Percentiles rank a stretch among this genome's conserved stretches.
These are phyloP conservation scores for Platyura marginata DNA, from an alignment of 1,140 invertebrate species.

Conservation along the genomic window DNA sequence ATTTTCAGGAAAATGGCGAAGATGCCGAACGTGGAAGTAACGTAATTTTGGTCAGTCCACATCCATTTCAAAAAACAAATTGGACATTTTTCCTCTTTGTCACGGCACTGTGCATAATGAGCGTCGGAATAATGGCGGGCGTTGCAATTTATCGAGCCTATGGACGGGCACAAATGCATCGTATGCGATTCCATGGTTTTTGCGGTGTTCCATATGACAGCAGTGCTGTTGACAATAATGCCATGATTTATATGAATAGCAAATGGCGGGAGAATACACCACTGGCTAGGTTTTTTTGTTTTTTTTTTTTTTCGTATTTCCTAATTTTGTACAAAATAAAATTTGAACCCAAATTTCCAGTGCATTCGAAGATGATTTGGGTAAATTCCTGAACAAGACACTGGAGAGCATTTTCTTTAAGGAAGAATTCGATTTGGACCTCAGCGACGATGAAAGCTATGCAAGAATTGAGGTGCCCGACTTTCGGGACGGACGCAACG, in stretches of 20 bases:
- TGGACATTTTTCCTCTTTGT: constrained; percentile 53
- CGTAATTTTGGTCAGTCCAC: constrained; percentile 27
- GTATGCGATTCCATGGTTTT: constrained; percentile 40
- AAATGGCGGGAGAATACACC: too few species aligned
- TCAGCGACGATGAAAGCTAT: constrained; percentile 39
- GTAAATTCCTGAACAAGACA: too few species aligned
- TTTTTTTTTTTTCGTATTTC: too few species aligned
- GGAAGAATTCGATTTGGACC: constrained; percentile 58
- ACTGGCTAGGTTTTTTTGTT: too few species aligned
- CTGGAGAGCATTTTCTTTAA: constrained; percentile 48
- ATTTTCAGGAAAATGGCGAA: too few species aligned
- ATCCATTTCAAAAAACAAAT: too few species aligned
- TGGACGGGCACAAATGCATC: constrained; percentile 34
- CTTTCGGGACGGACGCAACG: constrained; percentile 53
- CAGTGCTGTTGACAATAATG: constrained; percentile 10
- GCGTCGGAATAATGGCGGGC: constrained; percentile 55
- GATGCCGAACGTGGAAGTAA: constrained; percentile 22
- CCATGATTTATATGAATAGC: constrained; percentile 16
- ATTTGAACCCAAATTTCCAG: background rate
- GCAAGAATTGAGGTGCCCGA: constrained; percentile 66
- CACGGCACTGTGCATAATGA: constrained; percentile 48
- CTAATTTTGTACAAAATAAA: too few species aligned
- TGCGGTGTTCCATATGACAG: constrained; percentile 44
- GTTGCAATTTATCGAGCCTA: constrained; percentile 61
- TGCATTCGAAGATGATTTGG: too few species aligned